Evolutionary conservation across 1,140 invertebrate genomes (phyloP), one percentile per base, ranked within the genome.

Genomic region (Zaprionus tsacasi): DNA sequence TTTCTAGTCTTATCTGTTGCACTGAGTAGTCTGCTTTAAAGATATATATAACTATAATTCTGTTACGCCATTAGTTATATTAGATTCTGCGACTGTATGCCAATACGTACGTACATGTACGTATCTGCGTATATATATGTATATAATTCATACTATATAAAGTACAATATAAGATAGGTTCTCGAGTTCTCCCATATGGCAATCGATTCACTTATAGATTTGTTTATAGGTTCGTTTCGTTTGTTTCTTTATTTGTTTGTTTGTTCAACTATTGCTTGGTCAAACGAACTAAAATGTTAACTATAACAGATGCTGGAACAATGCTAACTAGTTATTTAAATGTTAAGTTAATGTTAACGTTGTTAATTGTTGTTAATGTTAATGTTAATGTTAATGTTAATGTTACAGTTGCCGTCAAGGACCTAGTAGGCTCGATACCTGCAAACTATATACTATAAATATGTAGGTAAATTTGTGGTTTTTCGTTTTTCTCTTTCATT

Each of bases 1-100:
- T 89, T 89, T 89, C 85, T 89, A 89, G 85, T 89, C 85, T 89
- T 89, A 79, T 89, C 81, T 89, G 85, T 89, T 89, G 81, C 85
- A 89, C 85, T 89, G 85, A 89, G 86, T 89, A 89, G 85, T 89
- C 85, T 89, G 85, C 85, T 68, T 73, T 73, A 63, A 77, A 67
- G 69, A 76, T 71, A 58, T 57, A 71, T 52, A 57, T 64, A 64
- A 59, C 38, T 69, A 55, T 69, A 33, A 55, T 61, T 75, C 30
- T 75, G 58, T 70, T 59, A 15, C 21, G 54, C 68, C 36, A 8
- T 59, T 66, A 52, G 54, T 52, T 67, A 43, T 43, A 65, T 60
- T 52, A 27, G 40, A 25, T 48, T 50, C 33, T 68, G 57, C 35
- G 45, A 50, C 17, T 50, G 45, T 50, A 50, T 50, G 45, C 45